Conservation (phyloP, 2,797 vertebrate species). For the Jordanella pulchra region DNA sequence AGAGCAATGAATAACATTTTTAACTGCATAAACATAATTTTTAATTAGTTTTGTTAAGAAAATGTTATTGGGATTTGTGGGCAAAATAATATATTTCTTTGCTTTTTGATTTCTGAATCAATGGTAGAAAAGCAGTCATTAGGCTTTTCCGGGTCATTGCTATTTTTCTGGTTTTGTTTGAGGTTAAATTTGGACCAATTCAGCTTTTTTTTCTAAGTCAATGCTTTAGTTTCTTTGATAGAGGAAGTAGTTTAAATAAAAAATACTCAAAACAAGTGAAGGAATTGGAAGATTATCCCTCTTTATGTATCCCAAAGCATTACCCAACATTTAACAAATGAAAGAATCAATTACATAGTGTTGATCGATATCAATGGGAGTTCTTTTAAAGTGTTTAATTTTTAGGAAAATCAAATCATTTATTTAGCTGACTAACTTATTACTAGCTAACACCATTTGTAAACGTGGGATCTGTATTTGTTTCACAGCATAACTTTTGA, state of each 20-base stretch:
- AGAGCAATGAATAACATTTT: not conserved
- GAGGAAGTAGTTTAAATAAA: not conserved
- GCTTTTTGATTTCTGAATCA: too few species aligned
- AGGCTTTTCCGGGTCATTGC: not conserved
- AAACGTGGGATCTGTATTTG: not conserved
- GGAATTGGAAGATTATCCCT: not conserved
- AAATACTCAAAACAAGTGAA: not conserved
- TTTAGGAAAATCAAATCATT: not conserved
- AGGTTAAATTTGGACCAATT: not conserved
- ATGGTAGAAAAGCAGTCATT: not conserved
- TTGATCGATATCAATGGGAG: not conserved
- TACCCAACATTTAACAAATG: not conserved
- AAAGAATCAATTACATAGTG: not conserved
- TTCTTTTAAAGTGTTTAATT: not conserved
- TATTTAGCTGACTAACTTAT: not conserved
- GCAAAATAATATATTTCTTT: too few species aligned
- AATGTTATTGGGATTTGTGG: not conserved
- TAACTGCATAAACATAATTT: not conserved
- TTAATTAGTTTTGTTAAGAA: not conserved
- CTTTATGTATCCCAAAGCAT: not conserved
- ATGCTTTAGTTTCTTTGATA: not conserved
- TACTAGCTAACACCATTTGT: not conserved
- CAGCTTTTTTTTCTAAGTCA: too few species aligned
- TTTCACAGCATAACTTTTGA: too few species aligned
- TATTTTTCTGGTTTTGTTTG: not conserved